Conservation (phyloP, 2,888 invertebrate species). For the Abrostola triplasia region DNA sequence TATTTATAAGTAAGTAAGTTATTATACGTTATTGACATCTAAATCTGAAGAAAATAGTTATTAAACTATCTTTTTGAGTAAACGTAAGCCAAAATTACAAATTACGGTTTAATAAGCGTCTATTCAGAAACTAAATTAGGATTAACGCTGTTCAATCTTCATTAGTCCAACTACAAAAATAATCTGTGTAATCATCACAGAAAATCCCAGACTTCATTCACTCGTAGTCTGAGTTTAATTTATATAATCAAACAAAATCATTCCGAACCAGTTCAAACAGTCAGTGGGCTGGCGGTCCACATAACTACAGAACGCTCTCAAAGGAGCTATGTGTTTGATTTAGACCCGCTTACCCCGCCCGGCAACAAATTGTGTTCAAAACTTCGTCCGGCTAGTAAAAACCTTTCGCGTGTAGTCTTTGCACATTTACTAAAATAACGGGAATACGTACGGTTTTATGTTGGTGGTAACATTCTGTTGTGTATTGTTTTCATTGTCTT, state of each 20-base stretch:
- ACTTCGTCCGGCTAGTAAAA: slow-evolving; percentile 65
- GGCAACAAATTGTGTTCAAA: slow-evolving; percentile 70
- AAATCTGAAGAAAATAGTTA: not conserved
- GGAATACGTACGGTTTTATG: slow-evolving; percentile 37
- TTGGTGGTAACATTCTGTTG: slow-evolving; percentile 20
- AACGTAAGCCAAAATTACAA: no score
- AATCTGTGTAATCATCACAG: no score
- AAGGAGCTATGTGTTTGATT: slow-evolving; percentile 78
- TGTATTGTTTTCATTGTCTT: no score
- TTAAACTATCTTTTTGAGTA: not conserved
- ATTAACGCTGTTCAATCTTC: no score
- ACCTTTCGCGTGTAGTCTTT: slow-evolving; percentile 61
- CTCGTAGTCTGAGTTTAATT: not conserved
- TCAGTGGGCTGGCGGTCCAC: slow-evolving; percentile 45
- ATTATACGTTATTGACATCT: not conserved
- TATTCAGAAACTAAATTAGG: not conserved
- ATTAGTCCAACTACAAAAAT: no score
- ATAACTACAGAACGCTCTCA: slow-evolving; percentile 64
- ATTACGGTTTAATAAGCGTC: not conserved
- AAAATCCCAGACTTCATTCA: not conserved
- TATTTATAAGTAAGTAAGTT: no score
- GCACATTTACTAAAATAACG: slow-evolving; percentile 57
- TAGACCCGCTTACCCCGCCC: slow-evolving; percentile 66
- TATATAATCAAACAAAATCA: slow-evolving; percentile 50
- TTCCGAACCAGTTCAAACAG: slow-evolving; percentile 49